Conservation (phyloP, 2,888 invertebrate species). For the Drosophila acutilabella region DNA sequence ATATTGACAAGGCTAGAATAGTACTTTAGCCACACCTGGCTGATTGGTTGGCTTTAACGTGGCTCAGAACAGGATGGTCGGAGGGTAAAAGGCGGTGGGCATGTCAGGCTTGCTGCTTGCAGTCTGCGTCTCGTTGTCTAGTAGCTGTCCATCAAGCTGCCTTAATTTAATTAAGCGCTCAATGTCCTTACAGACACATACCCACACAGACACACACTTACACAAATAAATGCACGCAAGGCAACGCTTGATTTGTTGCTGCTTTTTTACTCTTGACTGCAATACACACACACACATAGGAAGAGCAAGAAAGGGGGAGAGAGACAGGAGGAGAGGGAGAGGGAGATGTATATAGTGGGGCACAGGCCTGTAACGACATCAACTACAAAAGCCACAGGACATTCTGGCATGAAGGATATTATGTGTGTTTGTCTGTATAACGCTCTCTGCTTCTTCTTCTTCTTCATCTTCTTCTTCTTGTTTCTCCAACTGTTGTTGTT, state of each 20-base stretch:
- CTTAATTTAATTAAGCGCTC: slow-evolving; percentile 81
- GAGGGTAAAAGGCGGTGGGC: too few species aligned
- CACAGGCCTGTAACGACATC: slow-evolving; percentile 63
- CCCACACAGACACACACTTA: slow-evolving; percentile 36
- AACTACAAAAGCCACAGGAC: slow-evolving; percentile 78
- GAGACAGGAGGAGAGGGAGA: not conserved
- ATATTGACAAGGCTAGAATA: slow-evolving; percentile 41
- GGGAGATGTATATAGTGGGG: slow-evolving; percentile 12
- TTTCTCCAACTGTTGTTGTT: slow-evolving; percentile 16
- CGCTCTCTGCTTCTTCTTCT: slow-evolving; percentile 5
- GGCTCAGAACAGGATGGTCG: not conserved
- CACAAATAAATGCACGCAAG: slow-evolving; percentile 28
- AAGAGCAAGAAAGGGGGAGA: not conserved
- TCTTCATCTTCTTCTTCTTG: slow-evolving; percentile 3
- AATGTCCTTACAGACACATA: slow-evolving; percentile 69
- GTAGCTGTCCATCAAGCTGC: slow-evolving; percentile 78
- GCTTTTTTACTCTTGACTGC: slow-evolving; percentile 79
- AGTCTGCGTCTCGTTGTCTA: slow-evolving; percentile 63
- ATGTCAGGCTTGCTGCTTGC: slow-evolving; percentile 27
- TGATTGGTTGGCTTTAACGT: slow-evolving; percentile 48
- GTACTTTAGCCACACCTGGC: slow-evolving; percentile 71
- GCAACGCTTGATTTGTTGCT: slow-evolving; percentile 75
- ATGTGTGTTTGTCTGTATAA: slow-evolving; percentile 37
- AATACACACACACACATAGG: slow-evolving; percentile 43
- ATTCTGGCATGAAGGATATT: slow-evolving; percentile 76